Evolutionary conservation across 1,140 invertebrate species (phyloP).

Genomic region (Alviniconcha marisindica): DNA sequence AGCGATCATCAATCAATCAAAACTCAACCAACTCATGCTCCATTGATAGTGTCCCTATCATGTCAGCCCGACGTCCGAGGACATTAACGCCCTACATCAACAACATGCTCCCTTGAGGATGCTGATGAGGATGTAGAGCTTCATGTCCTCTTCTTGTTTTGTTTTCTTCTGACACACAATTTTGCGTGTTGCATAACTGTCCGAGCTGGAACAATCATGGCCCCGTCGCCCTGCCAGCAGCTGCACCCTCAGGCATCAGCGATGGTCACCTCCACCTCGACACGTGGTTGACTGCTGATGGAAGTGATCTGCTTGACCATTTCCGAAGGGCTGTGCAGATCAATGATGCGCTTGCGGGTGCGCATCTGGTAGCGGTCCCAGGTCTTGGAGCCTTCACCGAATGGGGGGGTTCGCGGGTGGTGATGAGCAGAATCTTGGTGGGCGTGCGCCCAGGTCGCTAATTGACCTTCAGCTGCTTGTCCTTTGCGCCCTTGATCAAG

Average conservation of each 20-base stretch:
- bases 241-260: constrained; percentile 81
- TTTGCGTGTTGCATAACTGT: neutral
- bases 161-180: too few species aligned
- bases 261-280: constrained; percentile 99
- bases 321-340: constrained; percentile 97
- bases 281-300: constrained; percentile 99
- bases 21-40: too few species aligned
- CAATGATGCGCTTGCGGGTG: constrained; percentile 99
- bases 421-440: constrained; percentile 96
- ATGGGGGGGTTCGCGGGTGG: constrained; percentile 99
- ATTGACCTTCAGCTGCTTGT: constrained; percentile 96
- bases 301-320: constrained; percentile 99
- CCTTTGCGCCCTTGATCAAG: constrained; percentile 96
- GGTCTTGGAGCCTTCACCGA: constrained; percentile 99
- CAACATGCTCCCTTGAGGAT: too few species aligned
- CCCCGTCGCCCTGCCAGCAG: neutral
- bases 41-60: too few species aligned
- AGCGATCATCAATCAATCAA: too few species aligned
- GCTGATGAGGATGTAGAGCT: too few species aligned
- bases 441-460: constrained; percentile 98
- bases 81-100: too few species aligned
- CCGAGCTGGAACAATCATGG: neutral
- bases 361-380: constrained; percentile 99
- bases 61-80: too few species aligned
- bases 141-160: too few species aligned